Conservation (phyloP, 1,140 invertebrate species). For the Bombus superbus region DNA sequence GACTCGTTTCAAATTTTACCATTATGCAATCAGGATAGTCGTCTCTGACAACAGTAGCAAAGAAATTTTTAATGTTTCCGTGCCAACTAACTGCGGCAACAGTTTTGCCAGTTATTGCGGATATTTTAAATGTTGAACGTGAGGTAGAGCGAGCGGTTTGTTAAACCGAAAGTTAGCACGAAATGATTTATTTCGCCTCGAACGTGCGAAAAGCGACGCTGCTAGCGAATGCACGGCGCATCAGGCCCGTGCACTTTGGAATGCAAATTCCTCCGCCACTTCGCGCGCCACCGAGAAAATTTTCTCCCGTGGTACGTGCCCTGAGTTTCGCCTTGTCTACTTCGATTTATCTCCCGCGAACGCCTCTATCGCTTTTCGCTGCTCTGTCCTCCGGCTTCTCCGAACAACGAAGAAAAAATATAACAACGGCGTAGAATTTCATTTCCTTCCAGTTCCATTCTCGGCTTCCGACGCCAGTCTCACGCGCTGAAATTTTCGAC, state of each 20-base stretch:
- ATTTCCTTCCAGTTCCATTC: background rate
- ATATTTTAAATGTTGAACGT: background rate
- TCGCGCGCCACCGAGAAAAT: slow-evolving; percentile 18
- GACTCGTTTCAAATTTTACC: too few relatives aligned
- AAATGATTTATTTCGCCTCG: slow-evolving; percentile 26
- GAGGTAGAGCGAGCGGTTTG: background rate
- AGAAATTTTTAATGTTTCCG: too few relatives aligned
- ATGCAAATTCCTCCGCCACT: slow-evolving; percentile 37
- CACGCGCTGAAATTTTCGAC: background rate
- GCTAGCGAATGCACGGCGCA: slow-evolving; percentile 31
- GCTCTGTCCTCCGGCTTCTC: background rate
- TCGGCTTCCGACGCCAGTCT: background rate
- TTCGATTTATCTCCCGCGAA: background rate
- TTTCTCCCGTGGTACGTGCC: slow-evolving; percentile 32
- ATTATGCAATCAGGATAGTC: too few relatives aligned
- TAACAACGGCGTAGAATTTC: background rate
- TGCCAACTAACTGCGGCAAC: too few relatives aligned
- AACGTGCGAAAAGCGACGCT: slow-evolving; percentile 5
- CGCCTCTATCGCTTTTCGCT: background rate
- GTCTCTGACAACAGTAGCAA: too few relatives aligned
- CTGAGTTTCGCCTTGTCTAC: slow-evolving; percentile 1
- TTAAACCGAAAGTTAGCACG: slow-evolving; percentile 5
- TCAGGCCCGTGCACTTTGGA: slow-evolving; percentile 21
- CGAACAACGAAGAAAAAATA: background rate
- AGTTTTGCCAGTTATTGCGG: too few relatives aligned